These are phyloP conservation scores for Hemitrygon akajei DNA, from an alignment of 2,797 vertebrate genomes.

Conservation along the genomic window DNA sequence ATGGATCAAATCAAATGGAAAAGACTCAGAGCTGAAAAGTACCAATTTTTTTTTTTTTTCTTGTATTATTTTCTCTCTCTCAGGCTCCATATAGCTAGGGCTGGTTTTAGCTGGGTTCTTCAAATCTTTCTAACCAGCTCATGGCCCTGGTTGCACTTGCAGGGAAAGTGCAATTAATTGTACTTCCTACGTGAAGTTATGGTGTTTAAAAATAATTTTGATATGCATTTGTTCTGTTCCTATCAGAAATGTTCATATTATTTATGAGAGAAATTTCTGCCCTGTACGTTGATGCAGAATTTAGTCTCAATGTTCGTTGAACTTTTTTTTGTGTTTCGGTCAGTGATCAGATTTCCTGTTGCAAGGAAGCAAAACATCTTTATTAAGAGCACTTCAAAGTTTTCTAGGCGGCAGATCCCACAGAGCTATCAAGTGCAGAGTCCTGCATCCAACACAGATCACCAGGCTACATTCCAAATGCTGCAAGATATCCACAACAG, in stretches of 20 bases:
- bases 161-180: constrained; percentile 70
- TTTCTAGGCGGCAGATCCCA: constrained; percentile 43
- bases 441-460: constrained; percentile 16
- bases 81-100: constrained; percentile 51
- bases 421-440: constrained; percentile 11
- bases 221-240: constrained; percentile 65
- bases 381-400: constrained; percentile 28
- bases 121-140: constrained; percentile 54
- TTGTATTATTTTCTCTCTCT: constrained; percentile 23
- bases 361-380: constrained; percentile 37
- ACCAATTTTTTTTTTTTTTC: constrained; percentile 44
- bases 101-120: constrained; percentile 69
- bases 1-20: constrained; percentile 45
- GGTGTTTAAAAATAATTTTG: constrained; percentile 49
- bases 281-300: constrained; percentile 62
- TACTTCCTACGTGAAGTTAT: constrained; percentile 71
- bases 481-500: not conserved
- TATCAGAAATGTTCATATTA: constrained; percentile 69
- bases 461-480: constrained; percentile 12
- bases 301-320: constrained; percentile 45
- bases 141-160: constrained; percentile 67
- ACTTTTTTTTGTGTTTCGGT: constrained; percentile 40
- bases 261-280: constrained; percentile 69
- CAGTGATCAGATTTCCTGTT: constrained; percentile 48
- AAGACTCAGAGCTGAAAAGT: constrained; percentile 55